Evolutionary conservation across 2,113 vertebrate genomes (phyloP).

Genomic region (Tupaia tana): DNA sequence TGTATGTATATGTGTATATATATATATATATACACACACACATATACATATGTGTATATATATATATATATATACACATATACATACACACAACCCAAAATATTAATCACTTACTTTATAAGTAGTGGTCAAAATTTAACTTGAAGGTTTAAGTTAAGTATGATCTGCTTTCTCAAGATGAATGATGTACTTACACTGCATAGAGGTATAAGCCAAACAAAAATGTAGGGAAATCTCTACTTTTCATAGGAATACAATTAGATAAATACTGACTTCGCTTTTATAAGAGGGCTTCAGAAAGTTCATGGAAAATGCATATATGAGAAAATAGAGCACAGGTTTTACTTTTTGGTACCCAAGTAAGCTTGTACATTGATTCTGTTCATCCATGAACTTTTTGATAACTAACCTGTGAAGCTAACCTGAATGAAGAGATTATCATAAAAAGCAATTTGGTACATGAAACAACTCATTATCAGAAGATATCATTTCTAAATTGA

Average conservation of each 20-base stretch:
- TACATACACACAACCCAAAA: neutral
- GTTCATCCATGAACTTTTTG: no score
- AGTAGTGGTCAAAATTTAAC: neutral
- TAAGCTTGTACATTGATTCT: no score
- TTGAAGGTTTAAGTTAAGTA: neutral
- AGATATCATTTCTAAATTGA: neutral
- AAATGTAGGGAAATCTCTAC: neutral
- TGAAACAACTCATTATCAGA: neutral
- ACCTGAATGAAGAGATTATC: neutral
- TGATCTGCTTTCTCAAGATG: neutral
- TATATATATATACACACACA: no score
- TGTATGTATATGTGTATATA: no score
- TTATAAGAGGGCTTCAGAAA: neutral
- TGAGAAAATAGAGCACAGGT: no score
- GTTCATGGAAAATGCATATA: no score
- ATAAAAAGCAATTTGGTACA: neutral
- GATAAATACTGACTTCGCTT: neutral
- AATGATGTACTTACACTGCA: neutral
- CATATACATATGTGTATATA: no score
- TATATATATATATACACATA: no score
- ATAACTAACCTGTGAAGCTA: neutral
- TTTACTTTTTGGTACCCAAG: no score
- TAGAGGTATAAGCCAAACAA: neutral
- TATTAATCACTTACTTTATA: neutral
- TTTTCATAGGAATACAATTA: neutral